phyloP scores from a whole-genome alignment of 1,140 invertebrate species.

The Heliothis virescens region DNA sequence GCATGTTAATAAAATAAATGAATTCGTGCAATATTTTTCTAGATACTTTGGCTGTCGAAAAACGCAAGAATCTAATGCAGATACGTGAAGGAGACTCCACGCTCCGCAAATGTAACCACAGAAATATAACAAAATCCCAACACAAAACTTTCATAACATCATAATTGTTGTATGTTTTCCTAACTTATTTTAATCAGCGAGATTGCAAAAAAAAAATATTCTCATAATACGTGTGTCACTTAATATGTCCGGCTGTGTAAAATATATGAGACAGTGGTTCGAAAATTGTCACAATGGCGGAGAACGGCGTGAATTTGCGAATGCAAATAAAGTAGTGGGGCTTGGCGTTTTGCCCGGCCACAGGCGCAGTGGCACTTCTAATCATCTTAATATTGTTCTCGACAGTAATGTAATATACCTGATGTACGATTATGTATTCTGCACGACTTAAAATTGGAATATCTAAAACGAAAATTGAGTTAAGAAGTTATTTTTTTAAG shows the following conservation, averaged over 20 bases:
- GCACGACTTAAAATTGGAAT: conserved; percentile 15
- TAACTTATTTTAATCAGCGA: conserved; percentile 7
- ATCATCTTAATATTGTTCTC: conserved; percentile 52
- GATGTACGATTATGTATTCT: conserved; percentile 41
- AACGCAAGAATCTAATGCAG: too few relatives aligned
- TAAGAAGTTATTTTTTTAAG: not conserved
- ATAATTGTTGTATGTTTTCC: too few relatives aligned
- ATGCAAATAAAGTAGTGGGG: conserved; percentile 55
- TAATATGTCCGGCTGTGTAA: conserved; percentile 31
- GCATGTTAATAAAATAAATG: too few relatives aligned
- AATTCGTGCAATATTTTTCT: too few relatives aligned
- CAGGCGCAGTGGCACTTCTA: conserved; percentile 44
- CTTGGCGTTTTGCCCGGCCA: conserved; percentile 47
- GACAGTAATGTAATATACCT: conserved; percentile 39
- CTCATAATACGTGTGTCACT: conserved; percentile 22
- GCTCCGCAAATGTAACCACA: too few relatives aligned
- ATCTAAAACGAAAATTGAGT: conserved; percentile 20
- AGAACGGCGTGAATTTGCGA: conserved; percentile 53
- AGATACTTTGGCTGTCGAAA: too few relatives aligned
- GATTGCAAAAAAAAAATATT: not conserved
- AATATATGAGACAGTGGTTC: conserved; percentile 55
- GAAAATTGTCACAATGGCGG: conserved; percentile 39
- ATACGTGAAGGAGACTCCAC: too few relatives aligned
- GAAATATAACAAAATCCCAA: too few relatives aligned
- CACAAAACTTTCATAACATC: too few relatives aligned